Percentiles rank a stretch among this genome's conserved stretches.
These are phyloP conservation scores for Ailurus styani DNA, from an alignment of 2,113 vertebrate genomes.

Conservation along the genomic window DNA sequence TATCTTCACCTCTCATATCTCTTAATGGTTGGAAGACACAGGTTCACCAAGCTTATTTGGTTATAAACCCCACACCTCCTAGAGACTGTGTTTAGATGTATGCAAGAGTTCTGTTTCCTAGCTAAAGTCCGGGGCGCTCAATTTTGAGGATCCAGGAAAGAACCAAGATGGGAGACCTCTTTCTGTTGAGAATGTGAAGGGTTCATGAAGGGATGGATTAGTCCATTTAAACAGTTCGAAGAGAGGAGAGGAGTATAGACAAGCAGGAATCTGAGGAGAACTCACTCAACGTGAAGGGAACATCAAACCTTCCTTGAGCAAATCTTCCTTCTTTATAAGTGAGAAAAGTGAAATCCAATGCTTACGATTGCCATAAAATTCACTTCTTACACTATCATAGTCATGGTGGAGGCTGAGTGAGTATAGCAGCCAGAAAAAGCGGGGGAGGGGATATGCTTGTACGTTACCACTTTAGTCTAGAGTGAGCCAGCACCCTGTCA, in stretches of 20 bases:
- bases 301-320: neutral
- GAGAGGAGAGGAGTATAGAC: too few relatives aligned
- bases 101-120: rapidly evolving
- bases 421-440: neutral
- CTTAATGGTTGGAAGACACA: neutral
- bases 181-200: neutral
- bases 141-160: neutral
- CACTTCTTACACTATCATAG: neutral
- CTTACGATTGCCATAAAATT: neutral
- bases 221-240: neutral
- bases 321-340: neutral
- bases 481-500: neutral
- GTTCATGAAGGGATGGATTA: neutral
- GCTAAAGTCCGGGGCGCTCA: neutral
- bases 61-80: rapidly evolving
- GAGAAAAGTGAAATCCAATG: neutral
- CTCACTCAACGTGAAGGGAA: neutral
- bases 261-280: neutral
- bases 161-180: rapidly evolving
- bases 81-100: neutral
- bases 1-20: neutral
- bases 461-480: neutral
- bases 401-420: neutral
- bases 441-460: too few relatives aligned
- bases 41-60: rapidly evolving